phyloP scores from a whole-genome alignment of 1,140 invertebrate species.

The Pseudomyrmex gracilis region DNA sequence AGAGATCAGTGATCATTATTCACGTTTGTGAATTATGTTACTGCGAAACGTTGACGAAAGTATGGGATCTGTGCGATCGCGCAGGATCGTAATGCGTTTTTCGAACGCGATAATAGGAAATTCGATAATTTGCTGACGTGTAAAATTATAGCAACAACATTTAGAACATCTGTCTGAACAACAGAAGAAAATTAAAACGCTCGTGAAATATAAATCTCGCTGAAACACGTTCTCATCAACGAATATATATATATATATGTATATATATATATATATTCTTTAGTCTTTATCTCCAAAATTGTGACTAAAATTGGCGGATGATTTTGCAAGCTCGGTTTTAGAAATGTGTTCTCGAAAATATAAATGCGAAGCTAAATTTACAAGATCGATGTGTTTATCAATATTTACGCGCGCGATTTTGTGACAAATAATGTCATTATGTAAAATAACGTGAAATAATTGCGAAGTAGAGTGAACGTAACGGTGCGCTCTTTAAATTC shows the following conservation, averaged over 20 bases:
- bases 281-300: background rate
- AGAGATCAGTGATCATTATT: conserved; percentile 53
- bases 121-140: background rate
- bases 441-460: background rate
- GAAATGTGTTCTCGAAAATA: background rate
- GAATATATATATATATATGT: background rate
- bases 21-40: conserved; percentile 17
- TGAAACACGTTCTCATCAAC: background rate
- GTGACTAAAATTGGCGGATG: background rate
- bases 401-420: background rate
- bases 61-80: background rate
- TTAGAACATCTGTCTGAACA: background rate
- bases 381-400: background rate
- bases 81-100: background rate
- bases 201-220: background rate
- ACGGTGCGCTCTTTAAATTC: conserved; percentile 34
- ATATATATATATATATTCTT: background rate
- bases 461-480: conserved; percentile 5
- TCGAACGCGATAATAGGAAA: background rate
- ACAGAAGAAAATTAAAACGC: background rate
- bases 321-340: background rate
- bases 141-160: conserved; percentile 22
- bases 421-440: background rate
- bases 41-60: conserved; percentile 6
- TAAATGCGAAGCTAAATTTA: background rate